A percentile compares a stretch with the other conserved stretches of the same genome.
Conservation (phyloP, 2,113 vertebrate genomes). For the Pelusios castaneus region DNA sequence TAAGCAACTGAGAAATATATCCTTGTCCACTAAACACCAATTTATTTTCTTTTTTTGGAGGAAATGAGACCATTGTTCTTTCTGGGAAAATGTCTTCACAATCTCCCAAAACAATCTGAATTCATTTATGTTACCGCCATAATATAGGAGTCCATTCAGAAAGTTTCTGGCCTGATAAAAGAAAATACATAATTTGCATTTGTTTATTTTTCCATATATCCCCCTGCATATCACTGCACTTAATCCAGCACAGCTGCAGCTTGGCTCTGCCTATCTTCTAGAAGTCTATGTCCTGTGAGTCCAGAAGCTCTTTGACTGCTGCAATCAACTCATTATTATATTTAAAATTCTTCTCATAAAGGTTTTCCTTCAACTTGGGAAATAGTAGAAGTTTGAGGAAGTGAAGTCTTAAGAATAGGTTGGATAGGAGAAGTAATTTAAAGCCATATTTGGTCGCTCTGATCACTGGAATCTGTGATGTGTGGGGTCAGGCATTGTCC, state of each 20-base stretch:
- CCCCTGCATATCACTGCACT: neutral
- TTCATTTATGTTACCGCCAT: neutral
- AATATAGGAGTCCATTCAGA: neutral
- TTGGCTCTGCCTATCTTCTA: neutral
- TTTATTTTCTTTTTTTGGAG: too few species aligned
- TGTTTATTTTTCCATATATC: neutral
- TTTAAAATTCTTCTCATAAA: neutral
- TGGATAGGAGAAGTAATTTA: neutral
- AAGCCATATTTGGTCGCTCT: neutral
- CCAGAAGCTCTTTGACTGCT: too few species aligned
- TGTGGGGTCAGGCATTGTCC: neutral
- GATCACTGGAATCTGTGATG: neutral
- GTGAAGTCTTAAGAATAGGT: neutral
- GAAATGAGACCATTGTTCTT: neutral
- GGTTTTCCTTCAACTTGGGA: neutral
- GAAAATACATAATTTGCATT: neutral
- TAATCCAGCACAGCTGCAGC: neutral
- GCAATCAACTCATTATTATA: neutral
- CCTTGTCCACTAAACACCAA: too few species aligned
- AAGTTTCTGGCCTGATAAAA: neutral
- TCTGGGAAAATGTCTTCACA: neutral
- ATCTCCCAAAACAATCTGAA: neutral
- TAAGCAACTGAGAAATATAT: too few species aligned
- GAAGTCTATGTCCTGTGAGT: too few species aligned
- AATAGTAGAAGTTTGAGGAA: neutral